Percentiles rank a stretch among this genome's conserved stretches.
Evolutionary conservation across 1,140 invertebrate genomes (phyloP).

Genomic region (Drosophila quadrilineata): DNA sequence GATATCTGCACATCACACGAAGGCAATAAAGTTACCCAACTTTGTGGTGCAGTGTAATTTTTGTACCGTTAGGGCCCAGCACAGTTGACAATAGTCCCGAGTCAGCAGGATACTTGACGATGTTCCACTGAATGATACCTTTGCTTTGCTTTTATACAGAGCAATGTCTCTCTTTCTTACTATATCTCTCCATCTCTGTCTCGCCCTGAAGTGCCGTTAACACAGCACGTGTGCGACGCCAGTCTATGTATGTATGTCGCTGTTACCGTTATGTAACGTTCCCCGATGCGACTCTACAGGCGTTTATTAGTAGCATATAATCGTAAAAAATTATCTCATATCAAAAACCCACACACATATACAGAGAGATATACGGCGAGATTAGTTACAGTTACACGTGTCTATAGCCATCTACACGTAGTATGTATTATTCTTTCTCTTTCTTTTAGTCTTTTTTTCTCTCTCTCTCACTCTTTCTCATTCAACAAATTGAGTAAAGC

Average conservation of each 20-base stretch:
- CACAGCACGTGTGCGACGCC: conserved; percentile 43
- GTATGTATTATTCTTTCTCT: not conserved
- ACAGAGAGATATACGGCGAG: not conserved
- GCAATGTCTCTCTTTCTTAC: conserved; percentile 25
- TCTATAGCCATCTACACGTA: not conserved
- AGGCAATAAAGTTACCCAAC: too few relatives aligned
- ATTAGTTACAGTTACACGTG: not conserved
- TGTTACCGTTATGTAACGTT: conserved; percentile 36
- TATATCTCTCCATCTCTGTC: conserved; percentile 38
- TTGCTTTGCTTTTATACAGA: conserved; percentile 5
- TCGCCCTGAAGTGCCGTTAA: conserved; percentile 36
- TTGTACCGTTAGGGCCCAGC: conserved; percentile 2
- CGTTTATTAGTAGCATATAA: conserved; percentile 63
- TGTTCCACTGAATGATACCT: conserved; percentile 7
- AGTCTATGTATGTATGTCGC: conserved; percentile 13
- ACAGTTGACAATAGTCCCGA: conserved; percentile 18
- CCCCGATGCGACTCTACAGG: conserved; percentile 39
- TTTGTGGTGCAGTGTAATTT: conserved; percentile 35
- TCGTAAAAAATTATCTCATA: conserved; percentile 66
- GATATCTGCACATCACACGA: too few relatives aligned
- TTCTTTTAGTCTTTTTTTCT: not conserved
- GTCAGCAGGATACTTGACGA: conserved; percentile 26
- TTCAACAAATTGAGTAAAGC: conserved; percentile 43
- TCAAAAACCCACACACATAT: conserved; percentile 42
- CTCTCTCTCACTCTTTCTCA: not conserved